Base-by-base conservation (phyloP, 2,797 vertebrate species). In the Okamejei kenojei region DNA sequence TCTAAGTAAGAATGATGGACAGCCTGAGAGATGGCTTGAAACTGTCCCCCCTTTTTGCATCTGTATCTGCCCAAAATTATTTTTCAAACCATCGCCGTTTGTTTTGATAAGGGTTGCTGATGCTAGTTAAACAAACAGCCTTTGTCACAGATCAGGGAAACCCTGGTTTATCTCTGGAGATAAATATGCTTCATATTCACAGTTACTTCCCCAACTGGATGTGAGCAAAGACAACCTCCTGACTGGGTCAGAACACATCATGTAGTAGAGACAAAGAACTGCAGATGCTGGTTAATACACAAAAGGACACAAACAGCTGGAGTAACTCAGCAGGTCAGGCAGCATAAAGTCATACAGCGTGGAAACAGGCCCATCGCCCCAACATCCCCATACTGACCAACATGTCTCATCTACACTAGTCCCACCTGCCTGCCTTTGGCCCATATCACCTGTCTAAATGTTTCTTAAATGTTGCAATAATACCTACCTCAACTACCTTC, bases 1-100 rank as follows among this genome's bases (percentile, higher is more conserved):
- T 91, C 71, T 74, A 91, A 74, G 71, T 91, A 71, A 91, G 90
- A 91, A 38, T 91, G 90, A 91, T 91, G 90, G 68, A 91, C 38
- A 91, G 68, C 35, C 26, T 9, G n/a, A 61, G 38, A 74, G 38
- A 74, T 26, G 0, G 35, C 21, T 4, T 71, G 32, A 54, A 54
- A 73, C 10, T 54, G 8, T 74, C 35, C 21, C 35, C 61, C 84
- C 84, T 65, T 68, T 65, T 65, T 19, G 17, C 32, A 88, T n/a
- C n/a, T 65, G 21, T 88, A 88, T 63, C n/a, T 58, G 15, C 10
- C 58, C 15, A 29, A 32, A 63, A 65, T 65, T 29, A 88, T 88
- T 88, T 88, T 35, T 61, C 84, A 32, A 65, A 19, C 19, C 0
- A 15, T 21, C 68, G 7, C 7, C 17, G 21, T 88, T 88, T 65